Evolutionary conservation across 1,140 invertebrate genomes (phyloP).

Genomic region (Pinna nobilis): DNA sequence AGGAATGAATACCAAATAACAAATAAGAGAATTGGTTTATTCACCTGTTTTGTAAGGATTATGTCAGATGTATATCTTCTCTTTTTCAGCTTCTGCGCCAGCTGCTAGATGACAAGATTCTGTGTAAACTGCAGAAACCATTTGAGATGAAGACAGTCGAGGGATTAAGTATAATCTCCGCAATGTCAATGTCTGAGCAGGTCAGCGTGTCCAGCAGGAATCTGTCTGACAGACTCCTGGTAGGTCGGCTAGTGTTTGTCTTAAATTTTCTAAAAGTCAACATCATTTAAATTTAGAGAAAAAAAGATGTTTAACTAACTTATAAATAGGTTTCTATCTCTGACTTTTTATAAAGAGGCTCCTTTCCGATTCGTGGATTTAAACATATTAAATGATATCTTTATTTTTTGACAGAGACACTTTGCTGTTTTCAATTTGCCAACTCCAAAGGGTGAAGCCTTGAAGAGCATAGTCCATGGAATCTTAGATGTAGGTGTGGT

Average conservation of each 20-base stretch:
- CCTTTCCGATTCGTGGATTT: too few species aligned
- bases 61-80: constrained; percentile 1
- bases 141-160: constrained; percentile 73
- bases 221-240: constrained; percentile 69
- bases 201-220: constrained; percentile 56
- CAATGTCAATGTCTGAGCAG: constrained; percentile 69
- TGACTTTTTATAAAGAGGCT: not conserved
- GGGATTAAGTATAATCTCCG: constrained; percentile 66
- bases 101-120: constrained; percentile 68
- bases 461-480: constrained; percentile 68
- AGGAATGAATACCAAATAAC: not conserved
- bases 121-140: constrained; percentile 71
- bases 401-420: constrained; percentile 69
- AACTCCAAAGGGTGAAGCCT: constrained; percentile 63
- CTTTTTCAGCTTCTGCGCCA: constrained; percentile 69
- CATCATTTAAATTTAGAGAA: too few species aligned
- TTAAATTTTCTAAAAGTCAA: too few species aligned
- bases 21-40: not conserved
- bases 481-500: constrained; percentile 69
- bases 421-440: constrained; percentile 72
- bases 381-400: too few species aligned
- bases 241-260: constrained; percentile 43
- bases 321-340: not conserved
- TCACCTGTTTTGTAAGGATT: not conserved
- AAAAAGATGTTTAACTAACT: not conserved